A percentile compares a stretch with the other conserved stretches of the same genome.
phyloP scores from a whole-genome alignment of 2,888 invertebrate species.

The Meandrusa payeni region DNA sequence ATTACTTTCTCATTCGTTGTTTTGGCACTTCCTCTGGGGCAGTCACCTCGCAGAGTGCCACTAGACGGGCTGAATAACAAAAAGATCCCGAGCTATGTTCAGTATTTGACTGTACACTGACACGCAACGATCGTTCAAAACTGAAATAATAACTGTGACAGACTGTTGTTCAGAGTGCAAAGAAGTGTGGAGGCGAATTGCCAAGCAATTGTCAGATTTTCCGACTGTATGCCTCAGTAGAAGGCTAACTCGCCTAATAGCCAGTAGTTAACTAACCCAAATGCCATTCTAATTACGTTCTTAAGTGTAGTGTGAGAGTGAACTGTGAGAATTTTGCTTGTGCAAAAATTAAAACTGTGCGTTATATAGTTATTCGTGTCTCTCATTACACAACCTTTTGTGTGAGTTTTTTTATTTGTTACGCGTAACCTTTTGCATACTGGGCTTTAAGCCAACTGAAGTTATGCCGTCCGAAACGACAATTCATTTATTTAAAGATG shows the following conservation, averaged over 20 bases:
- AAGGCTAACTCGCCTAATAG: neutral
- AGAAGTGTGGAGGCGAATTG: slow-evolving; percentile 3
- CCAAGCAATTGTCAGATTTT: slow-evolving; percentile 14
- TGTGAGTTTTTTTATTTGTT: slow-evolving; percentile 18
- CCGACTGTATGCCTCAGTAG: neutral
- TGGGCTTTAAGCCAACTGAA: slow-evolving; percentile 19
- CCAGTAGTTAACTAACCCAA: neutral
- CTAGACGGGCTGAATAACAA: slow-evolving; percentile 7
- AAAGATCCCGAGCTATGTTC: neutral
- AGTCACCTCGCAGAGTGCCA: slow-evolving; percentile 23
- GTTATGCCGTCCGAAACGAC: slow-evolving; percentile 13
- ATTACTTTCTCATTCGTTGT: slow-evolving; percentile 7
- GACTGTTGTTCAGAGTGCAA: slow-evolving; percentile 2
- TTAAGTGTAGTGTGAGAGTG: slow-evolving; percentile 1
- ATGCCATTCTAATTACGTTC: neutral
- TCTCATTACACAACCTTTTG: slow-evolving; percentile 14
- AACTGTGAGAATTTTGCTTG: slow-evolving; percentile 1
- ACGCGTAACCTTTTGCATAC: slow-evolving; percentile 18
- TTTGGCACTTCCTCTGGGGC: slow-evolving; percentile 24
- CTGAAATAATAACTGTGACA: neutral
- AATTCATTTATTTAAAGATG: slow-evolving; percentile 8
- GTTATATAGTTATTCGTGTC: neutral
- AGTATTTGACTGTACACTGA: slow-evolving; percentile 3
- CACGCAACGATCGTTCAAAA: neutral
- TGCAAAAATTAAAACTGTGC: slow-evolving; percentile 1